A percentile compares a stretch with the other conserved stretches of the same genome.
These are phyloP conservation scores for Elephantulus edwardii DNA, from an alignment of 2,113 vertebrate genomes.

Conservation along the genomic window DNA sequence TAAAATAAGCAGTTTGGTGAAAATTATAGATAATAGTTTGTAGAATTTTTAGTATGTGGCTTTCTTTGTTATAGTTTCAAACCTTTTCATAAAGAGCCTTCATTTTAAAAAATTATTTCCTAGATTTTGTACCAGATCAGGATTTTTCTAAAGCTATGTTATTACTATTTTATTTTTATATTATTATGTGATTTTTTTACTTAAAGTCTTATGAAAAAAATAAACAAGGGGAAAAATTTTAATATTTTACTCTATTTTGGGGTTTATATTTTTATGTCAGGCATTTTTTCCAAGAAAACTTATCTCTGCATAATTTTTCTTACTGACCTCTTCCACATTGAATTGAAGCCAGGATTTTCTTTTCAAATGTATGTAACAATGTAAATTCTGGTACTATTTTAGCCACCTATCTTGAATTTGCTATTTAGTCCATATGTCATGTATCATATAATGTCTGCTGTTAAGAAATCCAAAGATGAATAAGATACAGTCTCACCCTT, in stretches of 20 bases:
- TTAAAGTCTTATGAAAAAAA: slow-evolving; percentile 23
- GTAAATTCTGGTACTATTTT: not conserved
- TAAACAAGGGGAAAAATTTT: not conserved
- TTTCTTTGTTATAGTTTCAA: slow-evolving; percentile 75
- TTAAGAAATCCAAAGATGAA: not conserved
- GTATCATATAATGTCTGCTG: slow-evolving; percentile 12
- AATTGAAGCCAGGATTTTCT: not conserved
- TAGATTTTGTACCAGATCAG: not conserved
- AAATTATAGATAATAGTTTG: slow-evolving; percentile 69
- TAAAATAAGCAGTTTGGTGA: slow-evolving; percentile 70
- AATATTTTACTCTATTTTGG: not conserved
- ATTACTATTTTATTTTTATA: slow-evolving; percentile 30
- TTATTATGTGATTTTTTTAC: slow-evolving; percentile 30
- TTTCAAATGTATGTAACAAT: slow-evolving; percentile 4
- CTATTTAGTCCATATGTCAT: not conserved
- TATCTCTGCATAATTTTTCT: slow-evolving; percentile 3
- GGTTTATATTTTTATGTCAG: not conserved
- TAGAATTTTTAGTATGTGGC: slow-evolving; percentile 58
- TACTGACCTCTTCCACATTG: not conserved
- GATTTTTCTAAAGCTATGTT: not conserved
- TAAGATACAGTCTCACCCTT: not conserved
- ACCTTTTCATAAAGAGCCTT: slow-evolving; percentile 42
- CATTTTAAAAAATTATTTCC: not conserved
- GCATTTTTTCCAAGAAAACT: slow-evolving; percentile 20
- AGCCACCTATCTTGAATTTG: slow-evolving; percentile 1